Conservation (phyloP, 2,113 vertebrate species). For the Triplophysa siluroides region DNA sequence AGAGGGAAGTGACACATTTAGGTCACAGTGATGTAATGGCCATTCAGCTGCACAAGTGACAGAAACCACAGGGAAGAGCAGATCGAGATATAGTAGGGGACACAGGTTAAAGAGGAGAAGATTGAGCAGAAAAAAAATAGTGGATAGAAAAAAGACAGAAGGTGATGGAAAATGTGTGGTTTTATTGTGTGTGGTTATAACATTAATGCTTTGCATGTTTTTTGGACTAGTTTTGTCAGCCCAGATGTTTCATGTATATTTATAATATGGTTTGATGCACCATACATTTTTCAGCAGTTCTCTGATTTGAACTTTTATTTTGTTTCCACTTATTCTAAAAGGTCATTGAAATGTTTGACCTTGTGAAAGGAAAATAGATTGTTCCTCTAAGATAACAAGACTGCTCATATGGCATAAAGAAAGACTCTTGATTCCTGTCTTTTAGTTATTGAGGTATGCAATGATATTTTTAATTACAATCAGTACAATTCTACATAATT, state of each 20-base stretch:
- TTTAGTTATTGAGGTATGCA: background rate
- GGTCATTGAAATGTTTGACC: background rate
- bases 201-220: background rate
- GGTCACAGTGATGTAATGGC: slow-evolving; percentile 78
- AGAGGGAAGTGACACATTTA: slow-evolving; percentile 77
- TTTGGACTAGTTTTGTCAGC: background rate
- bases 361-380: background rate
- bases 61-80: slow-evolving; percentile 70
- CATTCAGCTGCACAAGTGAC: slow-evolving; percentile 79
- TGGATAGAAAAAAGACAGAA: slow-evolving; percentile 6
- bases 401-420: background rate
- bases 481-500: background rate
- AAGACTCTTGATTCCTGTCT: background rate
- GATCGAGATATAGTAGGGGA: slow-evolving; percentile 60
- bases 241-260: background rate
- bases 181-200: background rate
- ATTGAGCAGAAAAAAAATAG: slow-evolving; percentile 55
- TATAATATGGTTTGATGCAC: background rate
- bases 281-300: background rate
- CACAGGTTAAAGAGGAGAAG: slow-evolving; percentile 65
- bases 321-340: background rate
- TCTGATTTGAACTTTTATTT: background rate
- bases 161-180: background rate
- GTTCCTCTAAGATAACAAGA: background rate
- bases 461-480: background rate